Evolutionary conservation across 2,888 invertebrate species (phyloP).

Genomic region (Lasioglossum lativentre): DNA sequence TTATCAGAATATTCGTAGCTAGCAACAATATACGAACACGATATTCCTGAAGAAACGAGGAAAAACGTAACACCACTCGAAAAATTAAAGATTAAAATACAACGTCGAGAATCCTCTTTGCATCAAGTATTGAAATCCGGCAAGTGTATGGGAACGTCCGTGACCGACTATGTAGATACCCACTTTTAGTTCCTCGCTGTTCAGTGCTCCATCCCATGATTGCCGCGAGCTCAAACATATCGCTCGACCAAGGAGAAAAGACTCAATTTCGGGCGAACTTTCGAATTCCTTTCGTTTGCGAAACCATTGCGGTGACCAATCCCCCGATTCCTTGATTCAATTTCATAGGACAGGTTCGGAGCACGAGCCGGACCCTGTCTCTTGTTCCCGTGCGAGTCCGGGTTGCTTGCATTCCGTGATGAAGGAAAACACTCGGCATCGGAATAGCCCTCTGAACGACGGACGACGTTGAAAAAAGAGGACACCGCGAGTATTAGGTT

Average conservation of each 20-base stretch:
- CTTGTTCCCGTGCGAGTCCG: not conserved
- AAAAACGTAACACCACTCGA: not conserved
- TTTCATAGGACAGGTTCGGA: constrained; percentile 11
- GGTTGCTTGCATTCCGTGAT: constrained; percentile 7
- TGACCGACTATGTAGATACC: not conserved
- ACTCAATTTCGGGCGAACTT: not conserved
- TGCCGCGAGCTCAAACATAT: constrained; percentile 12
- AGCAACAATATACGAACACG: not conserved
- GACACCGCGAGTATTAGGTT: not conserved
- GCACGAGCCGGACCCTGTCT: not conserved
- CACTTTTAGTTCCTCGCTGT: not conserved
- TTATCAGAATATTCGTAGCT: not conserved
- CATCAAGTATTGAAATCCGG: not conserved
- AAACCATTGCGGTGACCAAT: constrained; percentile 16
- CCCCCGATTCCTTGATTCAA: constrained; percentile 26
- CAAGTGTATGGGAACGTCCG: not conserved
- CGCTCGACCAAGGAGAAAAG: not conserved
- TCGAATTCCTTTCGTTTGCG: constrained; percentile 26
- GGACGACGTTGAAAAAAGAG: not conserved
- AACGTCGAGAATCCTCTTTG: not conserved
- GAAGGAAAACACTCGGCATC: constrained; percentile 17
- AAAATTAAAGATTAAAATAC: not conserved
- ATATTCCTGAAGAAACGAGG: not conserved
- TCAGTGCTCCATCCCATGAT: constrained; percentile 5
- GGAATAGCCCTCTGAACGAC: not conserved